phyloP scores from a whole-genome alignment of 2,797 vertebrate genomes.

The Siniperca obscura region DNA sequence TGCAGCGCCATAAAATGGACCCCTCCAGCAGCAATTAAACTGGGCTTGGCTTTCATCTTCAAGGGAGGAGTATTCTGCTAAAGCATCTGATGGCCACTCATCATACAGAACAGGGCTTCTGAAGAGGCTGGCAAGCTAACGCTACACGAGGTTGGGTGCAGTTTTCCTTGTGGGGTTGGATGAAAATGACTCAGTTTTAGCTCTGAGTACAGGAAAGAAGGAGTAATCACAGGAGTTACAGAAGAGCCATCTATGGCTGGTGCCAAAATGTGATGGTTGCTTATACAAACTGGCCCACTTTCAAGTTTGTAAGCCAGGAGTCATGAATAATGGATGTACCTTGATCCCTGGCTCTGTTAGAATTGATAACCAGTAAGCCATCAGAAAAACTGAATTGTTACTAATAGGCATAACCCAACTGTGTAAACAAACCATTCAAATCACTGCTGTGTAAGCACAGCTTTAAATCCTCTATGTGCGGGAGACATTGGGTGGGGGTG shows the following conservation, averaged over 20 bases:
- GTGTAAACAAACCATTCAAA: slow-evolving; percentile 75
- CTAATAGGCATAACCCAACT: slow-evolving; percentile 72
- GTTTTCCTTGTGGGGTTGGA: slow-evolving; percentile 38
- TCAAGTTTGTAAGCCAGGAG: slow-evolving; percentile 42
- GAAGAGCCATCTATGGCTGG: slow-evolving; percentile 16
- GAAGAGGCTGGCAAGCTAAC: slow-evolving; percentile 31
- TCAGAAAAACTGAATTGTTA: slow-evolving; percentile 68
- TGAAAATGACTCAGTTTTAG: slow-evolving; percentile 52
- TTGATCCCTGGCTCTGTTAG: slow-evolving; percentile 56
- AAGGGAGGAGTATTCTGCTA: slow-evolving; percentile 38
- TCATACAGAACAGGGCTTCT: slow-evolving; percentile 54
- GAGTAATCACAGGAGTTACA: slow-evolving; percentile 56
- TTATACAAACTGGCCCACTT: slow-evolving; percentile 55
- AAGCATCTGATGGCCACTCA: slow-evolving; percentile 66
- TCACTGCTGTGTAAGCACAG: slow-evolving; percentile 70
- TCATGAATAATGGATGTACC: slow-evolving; percentile 59
- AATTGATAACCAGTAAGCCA: slow-evolving; percentile 63
- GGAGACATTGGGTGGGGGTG: slow-evolving; percentile 47
- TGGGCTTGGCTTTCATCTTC: slow-evolving; percentile 75
- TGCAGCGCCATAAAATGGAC: slow-evolving; percentile 71
- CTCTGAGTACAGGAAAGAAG: slow-evolving; percentile 50
- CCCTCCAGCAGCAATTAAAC: slow-evolving; percentile 79
- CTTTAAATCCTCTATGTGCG: slow-evolving; percentile 66
- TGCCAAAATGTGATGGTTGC: slow-evolving; percentile 47
- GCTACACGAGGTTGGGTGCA: slow-evolving; percentile 15